Evolutionary conservation across 1,140 invertebrate genomes (phyloP), one percentile per base, ranked within the genome.

Genomic region (Drosophila oshimai): DNA sequence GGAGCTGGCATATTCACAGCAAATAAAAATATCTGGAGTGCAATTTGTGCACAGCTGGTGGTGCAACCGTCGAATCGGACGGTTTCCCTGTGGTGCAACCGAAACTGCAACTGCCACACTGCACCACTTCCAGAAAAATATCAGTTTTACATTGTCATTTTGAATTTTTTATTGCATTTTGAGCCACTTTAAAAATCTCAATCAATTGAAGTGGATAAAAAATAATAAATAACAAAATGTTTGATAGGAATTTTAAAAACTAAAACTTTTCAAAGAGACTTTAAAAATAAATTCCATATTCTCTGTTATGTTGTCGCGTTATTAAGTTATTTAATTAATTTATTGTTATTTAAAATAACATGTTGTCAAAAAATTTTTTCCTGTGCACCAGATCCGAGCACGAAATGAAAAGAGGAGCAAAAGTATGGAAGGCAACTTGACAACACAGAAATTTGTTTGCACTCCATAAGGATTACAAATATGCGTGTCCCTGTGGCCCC

Each of bases 391-490:
- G 26, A n/a, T 15, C 31, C n/a, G 13, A 49, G 12, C 22, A 0
- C 33, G 31, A 68, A 47, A 15, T 41, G 22, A 60, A 51, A 42
- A 45, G 62, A 51, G 31, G 62, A 67, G 62, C 67, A 49, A 33
- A 28, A 70, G 29, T 46, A 70, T 33, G 44, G 29, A 65, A 33
- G 51, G 42, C 54, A 60, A 62, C 74, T 83, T 84, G 80, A 87
- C 81, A 87, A 87, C 83, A 88, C 83, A 60, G 51, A 87, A 87
- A 88, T 87, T 87, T 87, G 81, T 87, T 87, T 87, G 81, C 81
- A 88, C 81, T 88, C 83, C 77, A 87, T 87, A 87, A 87, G 83
- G 73, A 87, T 77, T 87, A 81, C 73, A 87, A 81, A 87, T 74
- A 80, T 86, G 75, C 42, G 41, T 62, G 50, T 70, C 53, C 61